Conservation (phyloP, 2,113 vertebrate genomes). For the Pollimyrus isidori region DNA sequence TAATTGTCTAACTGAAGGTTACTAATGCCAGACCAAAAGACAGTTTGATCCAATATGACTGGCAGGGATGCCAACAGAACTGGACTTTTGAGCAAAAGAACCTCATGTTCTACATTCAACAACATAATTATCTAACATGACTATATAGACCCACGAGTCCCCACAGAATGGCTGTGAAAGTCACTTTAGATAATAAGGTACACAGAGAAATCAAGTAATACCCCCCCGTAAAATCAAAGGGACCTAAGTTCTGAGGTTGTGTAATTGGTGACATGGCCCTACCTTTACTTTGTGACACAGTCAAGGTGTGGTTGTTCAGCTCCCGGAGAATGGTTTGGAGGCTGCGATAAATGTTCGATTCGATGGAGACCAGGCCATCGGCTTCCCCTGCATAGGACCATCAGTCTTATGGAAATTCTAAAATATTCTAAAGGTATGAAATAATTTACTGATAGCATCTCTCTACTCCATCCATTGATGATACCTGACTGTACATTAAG, state of each 20-base stretch:
- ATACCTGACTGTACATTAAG: background rate
- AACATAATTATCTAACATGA: background rate
- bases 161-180: background rate
- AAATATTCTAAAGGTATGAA: background rate
- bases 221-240: background rate
- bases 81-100: background rate
- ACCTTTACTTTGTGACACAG: constrained; percentile 56
- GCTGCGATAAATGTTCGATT: constrained; percentile 63
- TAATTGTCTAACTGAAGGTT: background rate
- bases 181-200: background rate
- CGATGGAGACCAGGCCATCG: constrained; percentile 34
- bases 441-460: background rate
- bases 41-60: background rate
- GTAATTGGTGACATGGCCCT: background rate
- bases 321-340: constrained; percentile 64
- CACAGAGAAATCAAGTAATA: background rate
- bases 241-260: background rate
- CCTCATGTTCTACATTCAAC: background rate
- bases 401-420: background rate
- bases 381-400: background rate
- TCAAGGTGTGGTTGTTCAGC: constrained; percentile 46
- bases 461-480: background rate
- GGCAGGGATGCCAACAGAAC: background rate
- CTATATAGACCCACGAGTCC: background rate
- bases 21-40: background rate